phyloP scores from a whole-genome alignment of 1,140 invertebrate species.

The Pygmarrhopalites habei region DNA sequence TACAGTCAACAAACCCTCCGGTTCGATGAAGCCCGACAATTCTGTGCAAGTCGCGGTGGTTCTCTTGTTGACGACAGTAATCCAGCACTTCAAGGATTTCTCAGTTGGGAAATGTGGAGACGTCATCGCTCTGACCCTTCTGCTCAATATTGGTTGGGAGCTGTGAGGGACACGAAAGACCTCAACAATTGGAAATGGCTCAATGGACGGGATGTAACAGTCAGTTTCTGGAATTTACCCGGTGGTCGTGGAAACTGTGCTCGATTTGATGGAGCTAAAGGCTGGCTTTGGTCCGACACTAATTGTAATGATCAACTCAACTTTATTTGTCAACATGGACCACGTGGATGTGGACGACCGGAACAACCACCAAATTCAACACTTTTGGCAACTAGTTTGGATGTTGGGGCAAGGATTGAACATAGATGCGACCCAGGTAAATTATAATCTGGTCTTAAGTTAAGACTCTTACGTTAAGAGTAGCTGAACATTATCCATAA shows the following conservation, averaged over 20 bases:
- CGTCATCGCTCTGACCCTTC: conserved; percentile 68
- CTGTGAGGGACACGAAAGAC: conserved; percentile 69
- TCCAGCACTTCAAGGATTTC: conserved; percentile 70
- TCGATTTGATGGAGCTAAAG: conserved; percentile 82
- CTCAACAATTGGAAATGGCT: conserved; percentile 80
- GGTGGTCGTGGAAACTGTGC: conserved; percentile 78
- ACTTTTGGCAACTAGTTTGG: conserved; percentile 61
- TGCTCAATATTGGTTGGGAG: conserved; percentile 92
- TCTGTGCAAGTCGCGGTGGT: conserved; percentile 71
- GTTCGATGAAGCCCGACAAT: conserved; percentile 70
- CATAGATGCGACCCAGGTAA: conserved; percentile 79
- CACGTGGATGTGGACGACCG: conserved; percentile 78
- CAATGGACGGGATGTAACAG: conserved; percentile 75
- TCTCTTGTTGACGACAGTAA: conserved; percentile 86
- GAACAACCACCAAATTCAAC: conserved; percentile 90
- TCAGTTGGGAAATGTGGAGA: conserved; percentile 66
- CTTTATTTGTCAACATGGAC: conserved; percentile 90
- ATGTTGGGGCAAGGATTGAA: conserved; percentile 77
- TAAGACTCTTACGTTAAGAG: no score
- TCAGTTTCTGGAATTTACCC: conserved; percentile 87
- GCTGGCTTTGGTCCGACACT: conserved; percentile 91
- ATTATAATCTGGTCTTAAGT: no score
- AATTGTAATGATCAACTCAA: conserved; percentile 77
- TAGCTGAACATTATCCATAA: no score
- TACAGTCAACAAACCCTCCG: conserved; percentile 78